Evolutionary conservation across 1,140 invertebrate species (phyloP).

Genomic region (Eufriesea mexicana): DNA sequence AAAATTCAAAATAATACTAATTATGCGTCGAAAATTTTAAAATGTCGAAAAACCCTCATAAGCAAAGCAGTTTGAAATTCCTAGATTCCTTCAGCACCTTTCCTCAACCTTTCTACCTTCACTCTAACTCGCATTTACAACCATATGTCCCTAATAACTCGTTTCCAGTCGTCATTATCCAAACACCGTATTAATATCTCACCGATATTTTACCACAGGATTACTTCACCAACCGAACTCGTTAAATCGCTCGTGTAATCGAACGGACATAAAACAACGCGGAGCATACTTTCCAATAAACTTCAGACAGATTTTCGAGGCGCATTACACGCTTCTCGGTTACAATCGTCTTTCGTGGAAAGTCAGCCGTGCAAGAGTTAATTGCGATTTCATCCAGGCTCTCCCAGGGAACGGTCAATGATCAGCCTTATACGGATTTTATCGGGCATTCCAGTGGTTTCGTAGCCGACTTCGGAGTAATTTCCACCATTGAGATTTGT

Average conservation of each 20-base stretch:
- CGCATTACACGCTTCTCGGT: background rate
- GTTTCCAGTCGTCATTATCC: too few species aligned
- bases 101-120: too few species aligned
- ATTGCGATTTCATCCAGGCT: constrained; percentile 2
- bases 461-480: constrained; percentile 22
- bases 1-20: too few species aligned
- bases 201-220: too few species aligned
- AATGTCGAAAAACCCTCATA: too few species aligned
- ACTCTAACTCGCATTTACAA: too few species aligned
- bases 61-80: too few species aligned
- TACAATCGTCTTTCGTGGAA: background rate
- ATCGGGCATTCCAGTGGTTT: constrained; percentile 39
- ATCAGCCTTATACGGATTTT: constrained; percentile 28
- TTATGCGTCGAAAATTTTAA: too few species aligned
- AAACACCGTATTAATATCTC: too few species aligned
- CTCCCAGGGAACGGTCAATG: background rate
- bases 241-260: background rate
- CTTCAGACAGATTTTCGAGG: background rate
- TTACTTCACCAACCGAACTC: background rate
- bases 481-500: constrained; percentile 52
- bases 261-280: background rate
- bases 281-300: background rate
- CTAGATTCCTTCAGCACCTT: too few species aligned
- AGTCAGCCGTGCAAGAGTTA: constrained; percentile 1
- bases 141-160: too few species aligned